A percentile compares a stretch with the other conserved stretches of the same genome.
Conservation (phyloP, 2,888 invertebrate species). For the Adelphocoris suturalis region DNA sequence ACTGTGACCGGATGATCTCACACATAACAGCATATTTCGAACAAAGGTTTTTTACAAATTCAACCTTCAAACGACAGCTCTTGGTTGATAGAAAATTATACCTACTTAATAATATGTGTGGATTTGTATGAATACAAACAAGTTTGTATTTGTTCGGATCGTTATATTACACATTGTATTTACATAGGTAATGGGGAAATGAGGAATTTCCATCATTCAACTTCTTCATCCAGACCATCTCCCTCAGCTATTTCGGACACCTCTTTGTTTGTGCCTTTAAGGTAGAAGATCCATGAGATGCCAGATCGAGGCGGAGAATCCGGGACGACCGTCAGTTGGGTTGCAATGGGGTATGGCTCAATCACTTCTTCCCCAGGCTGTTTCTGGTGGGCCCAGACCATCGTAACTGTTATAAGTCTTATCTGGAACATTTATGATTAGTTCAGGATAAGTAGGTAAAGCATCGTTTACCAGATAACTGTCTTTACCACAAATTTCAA, state of each 20-base stretch:
- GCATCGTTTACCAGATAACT: background rate
- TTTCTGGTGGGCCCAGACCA: constrained; percentile 48
- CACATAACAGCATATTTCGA: too few species aligned
- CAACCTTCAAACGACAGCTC: too few species aligned
- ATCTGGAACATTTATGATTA: background rate
- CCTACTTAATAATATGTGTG: too few species aligned
- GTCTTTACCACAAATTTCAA: too few species aligned
- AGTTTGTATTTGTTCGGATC: too few species aligned
- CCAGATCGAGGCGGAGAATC: constrained; percentile 56
- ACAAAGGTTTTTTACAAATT: too few species aligned
- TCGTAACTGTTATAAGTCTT: constrained; percentile 33
- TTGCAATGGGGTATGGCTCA: constrained; percentile 55
- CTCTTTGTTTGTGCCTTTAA: constrained; percentile 52
- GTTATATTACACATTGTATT: too few species aligned
- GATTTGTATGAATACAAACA: too few species aligned
- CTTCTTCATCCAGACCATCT: background rate
- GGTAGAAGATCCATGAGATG: constrained; percentile 50
- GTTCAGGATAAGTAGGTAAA: background rate
- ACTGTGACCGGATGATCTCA: too few species aligned
- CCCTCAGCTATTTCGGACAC: background rate
- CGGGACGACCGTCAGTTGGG: constrained; percentile 39
- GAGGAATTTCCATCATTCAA: too few species aligned
- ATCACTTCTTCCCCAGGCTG: background rate
- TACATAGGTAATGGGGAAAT: too few species aligned
- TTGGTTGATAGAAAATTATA: too few species aligned